These are phyloP conservation scores for Percopsis transmontana DNA, from an alignment of 2,113 vertebrate genomes.

Conservation along the genomic window DNA sequence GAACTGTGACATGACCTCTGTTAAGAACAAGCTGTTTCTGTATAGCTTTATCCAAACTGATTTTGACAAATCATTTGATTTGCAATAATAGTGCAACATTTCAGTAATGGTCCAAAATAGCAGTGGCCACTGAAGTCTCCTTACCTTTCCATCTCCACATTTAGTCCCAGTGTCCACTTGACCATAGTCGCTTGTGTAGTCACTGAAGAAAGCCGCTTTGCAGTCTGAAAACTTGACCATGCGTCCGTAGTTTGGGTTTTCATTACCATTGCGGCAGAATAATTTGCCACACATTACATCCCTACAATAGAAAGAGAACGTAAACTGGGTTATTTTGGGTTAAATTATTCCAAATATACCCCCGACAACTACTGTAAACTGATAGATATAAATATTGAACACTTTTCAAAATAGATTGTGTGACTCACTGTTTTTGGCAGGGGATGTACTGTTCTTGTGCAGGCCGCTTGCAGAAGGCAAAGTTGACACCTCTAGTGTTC, in stretches of 20 bases:
- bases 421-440: slow-evolving; percentile 72
- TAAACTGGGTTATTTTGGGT: too few relatives aligned
- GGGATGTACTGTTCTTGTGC: slow-evolving; percentile 15
- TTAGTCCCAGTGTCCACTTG: slow-evolving; percentile 85
- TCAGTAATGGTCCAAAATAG: too few relatives aligned
- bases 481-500: slow-evolving; percentile 68
- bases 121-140: too few relatives aligned
- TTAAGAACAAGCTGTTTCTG: too few relatives aligned
- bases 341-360: neutral
- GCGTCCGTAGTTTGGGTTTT: too few relatives aligned
- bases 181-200: slow-evolving; percentile 59
- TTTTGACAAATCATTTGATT: too few relatives aligned
- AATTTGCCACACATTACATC: slow-evolving; percentile 86
- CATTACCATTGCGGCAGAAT: slow-evolving; percentile 76
- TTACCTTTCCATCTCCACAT: slow-evolving; percentile 79
- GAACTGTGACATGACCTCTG: too few relatives aligned
- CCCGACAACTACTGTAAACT: neutral
- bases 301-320: slow-evolving; percentile 60
- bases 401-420: neutral
- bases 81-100: too few relatives aligned
- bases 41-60: too few relatives aligned
- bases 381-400: neutral
- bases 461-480: slow-evolving; percentile 66
- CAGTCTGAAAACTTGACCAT: slow-evolving; percentile 70
- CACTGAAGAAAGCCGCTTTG: slow-evolving; percentile 77